Conservation (phyloP, 2,888 invertebrate genomes). For the Drosophila gaucha region DNA sequence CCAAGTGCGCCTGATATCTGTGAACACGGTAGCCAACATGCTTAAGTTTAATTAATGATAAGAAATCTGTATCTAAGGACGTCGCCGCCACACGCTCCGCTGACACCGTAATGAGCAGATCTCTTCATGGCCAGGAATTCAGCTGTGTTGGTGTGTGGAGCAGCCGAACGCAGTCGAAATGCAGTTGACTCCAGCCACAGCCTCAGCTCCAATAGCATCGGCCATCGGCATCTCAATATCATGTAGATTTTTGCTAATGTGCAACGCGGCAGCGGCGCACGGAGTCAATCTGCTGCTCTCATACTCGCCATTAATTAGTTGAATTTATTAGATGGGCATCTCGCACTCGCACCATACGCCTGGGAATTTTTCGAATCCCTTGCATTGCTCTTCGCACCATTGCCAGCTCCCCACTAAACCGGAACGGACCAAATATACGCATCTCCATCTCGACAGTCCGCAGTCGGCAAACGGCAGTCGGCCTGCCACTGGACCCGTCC, state of each 20-base stretch:
- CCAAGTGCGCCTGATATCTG: slow-evolving; percentile 56
- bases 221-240: slow-evolving; percentile 80
- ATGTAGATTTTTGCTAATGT: slow-evolving; percentile 82
- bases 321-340: slow-evolving; percentile 84
- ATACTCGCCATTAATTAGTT: slow-evolving; percentile 84
- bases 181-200: background rate
- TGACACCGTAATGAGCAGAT: slow-evolving; percentile 60
- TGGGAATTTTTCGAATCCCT: slow-evolving; percentile 80
- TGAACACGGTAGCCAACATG: slow-evolving; percentile 85
- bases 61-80: slow-evolving; percentile 84
- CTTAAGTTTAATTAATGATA: slow-evolving; percentile 85
- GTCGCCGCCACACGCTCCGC: slow-evolving; percentile 62
- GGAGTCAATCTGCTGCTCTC: slow-evolving; percentile 74
- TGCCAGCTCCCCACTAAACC: slow-evolving; percentile 44
- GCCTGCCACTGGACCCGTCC: slow-evolving; percentile 1
- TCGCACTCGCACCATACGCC: slow-evolving; percentile 63
- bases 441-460: slow-evolving; percentile 25
- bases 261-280: slow-evolving; percentile 32
- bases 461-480: background rate
- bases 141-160: slow-evolving; percentile 47
- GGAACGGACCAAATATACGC: slow-evolving; percentile 50
- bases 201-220: slow-evolving; percentile 35
- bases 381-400: slow-evolving; percentile 76
- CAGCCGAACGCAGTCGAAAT: slow-evolving; percentile 14
- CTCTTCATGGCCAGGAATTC: slow-evolving; percentile 53